phyloP scores from a whole-genome alignment of 2,797 vertebrate species.

The Anguilla marmorata region DNA sequence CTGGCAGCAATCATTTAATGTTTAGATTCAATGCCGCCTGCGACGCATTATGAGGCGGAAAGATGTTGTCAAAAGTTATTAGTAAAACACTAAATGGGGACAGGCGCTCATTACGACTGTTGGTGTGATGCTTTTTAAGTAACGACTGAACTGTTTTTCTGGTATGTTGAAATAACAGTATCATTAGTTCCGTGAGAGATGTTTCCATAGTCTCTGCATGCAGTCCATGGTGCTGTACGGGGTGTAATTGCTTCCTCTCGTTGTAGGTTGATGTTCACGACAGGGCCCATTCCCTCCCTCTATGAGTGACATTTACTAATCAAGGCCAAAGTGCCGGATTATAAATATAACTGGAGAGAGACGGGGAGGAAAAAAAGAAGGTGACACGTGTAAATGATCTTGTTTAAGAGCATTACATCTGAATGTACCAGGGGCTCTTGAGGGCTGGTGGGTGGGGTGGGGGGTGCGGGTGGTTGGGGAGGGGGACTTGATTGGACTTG shows the following conservation, averaged over 20 bases:
- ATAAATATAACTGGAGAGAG: conserved; percentile 8
- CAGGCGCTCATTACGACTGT: background rate
- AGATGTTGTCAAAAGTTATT: background rate
- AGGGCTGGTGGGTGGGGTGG: background rate
- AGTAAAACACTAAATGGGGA: background rate
- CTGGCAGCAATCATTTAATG: background rate
- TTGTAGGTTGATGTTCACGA: background rate
- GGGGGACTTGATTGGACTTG: background rate
- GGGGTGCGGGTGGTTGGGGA: too few species aligned
- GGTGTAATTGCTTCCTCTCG: conserved; percentile 43
- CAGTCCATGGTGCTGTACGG: conserved; percentile 47
- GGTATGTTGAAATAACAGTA: background rate
- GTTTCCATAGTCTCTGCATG: conserved; percentile 31
- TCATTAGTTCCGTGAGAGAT: conserved; percentile 40
- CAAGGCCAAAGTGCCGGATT: conserved; percentile 13
- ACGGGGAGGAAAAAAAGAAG: background rate
- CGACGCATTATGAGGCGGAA: background rate
- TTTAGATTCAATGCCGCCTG: background rate
- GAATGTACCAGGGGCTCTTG: background rate
- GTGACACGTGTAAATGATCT: conserved; percentile 2
- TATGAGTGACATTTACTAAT: background rate
- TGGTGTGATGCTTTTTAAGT: background rate
- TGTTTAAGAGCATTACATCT: conserved; percentile 9
- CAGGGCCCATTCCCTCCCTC: background rate
- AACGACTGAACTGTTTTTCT: background rate